These are phyloP conservation scores for Acrocyrtus sp. DNA, from an alignment of 2,888 invertebrate genomes.

Conservation along the genomic window DNA sequence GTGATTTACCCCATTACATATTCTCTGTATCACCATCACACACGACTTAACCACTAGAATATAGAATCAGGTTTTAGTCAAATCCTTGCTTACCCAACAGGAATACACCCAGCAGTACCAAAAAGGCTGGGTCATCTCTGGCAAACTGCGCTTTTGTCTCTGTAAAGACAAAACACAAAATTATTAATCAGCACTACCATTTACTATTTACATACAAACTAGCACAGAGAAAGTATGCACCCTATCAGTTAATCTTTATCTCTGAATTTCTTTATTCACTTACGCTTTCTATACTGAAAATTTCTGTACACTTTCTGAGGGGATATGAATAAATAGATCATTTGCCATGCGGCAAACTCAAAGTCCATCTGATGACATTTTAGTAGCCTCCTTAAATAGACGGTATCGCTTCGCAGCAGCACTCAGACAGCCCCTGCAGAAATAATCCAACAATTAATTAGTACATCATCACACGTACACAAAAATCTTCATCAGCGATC, in stretches of 20 bases:
- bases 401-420: constrained; percentile 90
- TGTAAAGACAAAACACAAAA: constrained; percentile 66
- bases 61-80: too few relatives aligned
- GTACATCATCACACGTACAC: neutral
- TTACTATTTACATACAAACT: too few relatives aligned
- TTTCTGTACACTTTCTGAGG: constrained; percentile 98
- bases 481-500: too few relatives aligned
- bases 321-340: constrained; percentile 91
- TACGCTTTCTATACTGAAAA: constrained; percentile 97
- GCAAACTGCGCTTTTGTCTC: constrained; percentile 99
- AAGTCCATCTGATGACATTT: constrained; percentile 99
- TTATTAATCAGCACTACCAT: too few relatives aligned
- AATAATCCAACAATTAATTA: neutral
- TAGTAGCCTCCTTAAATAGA: constrained; percentile 83
- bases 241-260: too few relatives aligned
- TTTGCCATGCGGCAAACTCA: constrained; percentile 99
- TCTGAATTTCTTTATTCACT: too few relatives aligned
- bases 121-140: constrained; percentile 97
- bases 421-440: constrained; percentile 77
- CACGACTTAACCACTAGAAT: too few relatives aligned
- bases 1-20: too few relatives aligned
- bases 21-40: too few relatives aligned
- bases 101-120: constrained; percentile 89
- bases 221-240: too few relatives aligned
- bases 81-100: constrained; percentile 82